Conservation (phyloP, 2,888 invertebrate genomes). For the Psylliodes chrysocephalus region DNA sequence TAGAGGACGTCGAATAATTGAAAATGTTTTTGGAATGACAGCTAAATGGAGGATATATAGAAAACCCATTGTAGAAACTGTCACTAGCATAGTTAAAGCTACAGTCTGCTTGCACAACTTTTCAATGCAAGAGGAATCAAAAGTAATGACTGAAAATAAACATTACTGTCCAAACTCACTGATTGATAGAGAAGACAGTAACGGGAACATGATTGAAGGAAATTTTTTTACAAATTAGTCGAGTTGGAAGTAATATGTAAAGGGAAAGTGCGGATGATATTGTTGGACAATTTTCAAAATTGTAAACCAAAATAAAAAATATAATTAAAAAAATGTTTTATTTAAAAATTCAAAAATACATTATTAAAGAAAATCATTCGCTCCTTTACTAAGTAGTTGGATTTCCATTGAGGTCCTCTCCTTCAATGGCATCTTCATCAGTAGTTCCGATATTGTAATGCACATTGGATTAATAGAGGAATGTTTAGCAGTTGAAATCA, state of each 20-base stretch:
- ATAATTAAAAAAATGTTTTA: slow-evolving; percentile 12
- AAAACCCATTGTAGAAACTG: slow-evolving; percentile 19
- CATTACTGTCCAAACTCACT: slow-evolving; percentile 14
- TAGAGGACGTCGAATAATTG: slow-evolving; percentile 4
- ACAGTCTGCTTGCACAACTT: slow-evolving; percentile 33
- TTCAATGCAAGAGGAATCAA: slow-evolving; percentile 8
- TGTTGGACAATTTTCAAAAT: neutral
- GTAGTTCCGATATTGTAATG: slow-evolving; percentile 18
- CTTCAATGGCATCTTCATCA: slow-evolving; percentile 9
- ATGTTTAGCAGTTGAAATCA: neutral
- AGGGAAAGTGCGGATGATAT: slow-evolving; percentile 15
- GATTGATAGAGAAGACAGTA: slow-evolving; percentile 21
- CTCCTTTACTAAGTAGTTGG: slow-evolving; percentile 8
- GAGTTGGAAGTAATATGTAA: slow-evolving; percentile 30
- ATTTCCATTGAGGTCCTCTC: slow-evolving; percentile 20
- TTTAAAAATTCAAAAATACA: neutral
- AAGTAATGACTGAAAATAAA: slow-evolving; percentile 9
- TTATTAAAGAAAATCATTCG: slow-evolving; percentile 19
- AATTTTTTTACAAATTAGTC: slow-evolving; percentile 12
- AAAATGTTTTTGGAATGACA: neutral
- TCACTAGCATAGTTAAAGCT: slow-evolving; percentile 25
- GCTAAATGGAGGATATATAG: slow-evolving; percentile 11
- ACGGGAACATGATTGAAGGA: slow-evolving; percentile 29
- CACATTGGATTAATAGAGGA: slow-evolving; percentile 23
- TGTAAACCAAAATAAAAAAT: neutral